phyloP scores from a whole-genome alignment of 2,113 vertebrate genomes.

The Grantiella picta region DNA sequence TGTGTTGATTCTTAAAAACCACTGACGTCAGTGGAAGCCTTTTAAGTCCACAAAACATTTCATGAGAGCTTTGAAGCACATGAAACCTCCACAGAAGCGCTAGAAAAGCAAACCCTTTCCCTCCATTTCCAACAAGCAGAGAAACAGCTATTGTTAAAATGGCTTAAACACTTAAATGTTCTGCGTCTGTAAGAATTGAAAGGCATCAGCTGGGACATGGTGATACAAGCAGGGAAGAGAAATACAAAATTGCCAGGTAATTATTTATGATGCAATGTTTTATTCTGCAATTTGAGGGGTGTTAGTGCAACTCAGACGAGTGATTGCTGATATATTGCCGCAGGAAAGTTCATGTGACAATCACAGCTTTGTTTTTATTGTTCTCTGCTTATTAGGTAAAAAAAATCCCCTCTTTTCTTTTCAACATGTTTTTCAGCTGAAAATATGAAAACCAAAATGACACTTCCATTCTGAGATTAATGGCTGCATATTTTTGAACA shows the following conservation, averaged over 20 bases:
- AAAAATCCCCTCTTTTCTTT: neutral
- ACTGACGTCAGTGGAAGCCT: neutral
- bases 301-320: neutral
- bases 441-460: neutral
- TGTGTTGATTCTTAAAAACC: neutral
- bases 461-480: neutral
- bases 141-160: neutral
- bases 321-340: neutral
- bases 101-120: neutral
- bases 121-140: neutral
- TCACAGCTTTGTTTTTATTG: neutral
- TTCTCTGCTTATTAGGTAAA: neutral
- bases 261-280: neutral
- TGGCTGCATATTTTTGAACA: neutral
- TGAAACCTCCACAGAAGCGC: neutral
- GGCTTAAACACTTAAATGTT: neutral
- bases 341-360: neutral
- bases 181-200: fast-evolving
- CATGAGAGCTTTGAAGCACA: neutral
- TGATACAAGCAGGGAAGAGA: neutral
- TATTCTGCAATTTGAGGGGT: neutral
- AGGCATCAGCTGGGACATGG: neutral
- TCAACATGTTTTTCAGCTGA: neutral
- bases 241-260: neutral
- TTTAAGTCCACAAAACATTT: neutral